Conservation (phyloP, 53 echinoderm and acorn worm species). For the Pentamera pediparva region DNA sequence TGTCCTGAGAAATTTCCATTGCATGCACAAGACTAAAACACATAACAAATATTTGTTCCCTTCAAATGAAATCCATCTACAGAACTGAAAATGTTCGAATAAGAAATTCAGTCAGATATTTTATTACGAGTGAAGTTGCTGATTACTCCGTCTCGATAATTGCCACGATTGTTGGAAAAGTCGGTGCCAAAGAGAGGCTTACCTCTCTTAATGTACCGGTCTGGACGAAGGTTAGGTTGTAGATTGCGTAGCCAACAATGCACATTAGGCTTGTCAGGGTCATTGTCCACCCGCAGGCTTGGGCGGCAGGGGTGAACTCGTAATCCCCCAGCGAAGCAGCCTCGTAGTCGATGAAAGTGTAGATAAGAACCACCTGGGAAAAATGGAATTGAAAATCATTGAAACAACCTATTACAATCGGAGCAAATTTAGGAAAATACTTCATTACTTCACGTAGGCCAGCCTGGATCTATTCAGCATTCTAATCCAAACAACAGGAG, state of each 20-base stretch:
- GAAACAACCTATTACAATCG: too few relatives aligned
- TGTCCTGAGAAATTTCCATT: too few relatives aligned
- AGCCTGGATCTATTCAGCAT: background rate
- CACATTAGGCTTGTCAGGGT: slow-evolving; percentile 48
- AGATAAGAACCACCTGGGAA: slow-evolving; percentile 65
- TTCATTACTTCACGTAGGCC: background rate
- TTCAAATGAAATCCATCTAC: too few relatives aligned
- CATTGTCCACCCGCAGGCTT: slow-evolving; percentile 68
- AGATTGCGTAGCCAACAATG: slow-evolving; percentile 40
- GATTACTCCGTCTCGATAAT: background rate
- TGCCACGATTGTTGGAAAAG: background rate
- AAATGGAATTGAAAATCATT: too few relatives aligned
- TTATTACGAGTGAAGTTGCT: background rate
- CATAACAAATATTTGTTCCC: background rate
- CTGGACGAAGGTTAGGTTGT: slow-evolving; percentile 15
- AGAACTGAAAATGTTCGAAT: too few relatives aligned
- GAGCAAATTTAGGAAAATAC: background rate
- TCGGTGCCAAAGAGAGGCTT: slow-evolving; percentile 3
- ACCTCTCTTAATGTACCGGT: slow-evolving; percentile 43
- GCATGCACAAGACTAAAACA: background rate
- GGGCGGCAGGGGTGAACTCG: slow-evolving; percentile 63
- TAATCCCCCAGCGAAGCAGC: slow-evolving; percentile 70
- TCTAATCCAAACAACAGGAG: too few relatives aligned
- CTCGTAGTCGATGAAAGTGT: slow-evolving; percentile 65
- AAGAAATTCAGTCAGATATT: too few relatives aligned